These are phyloP conservation scores for Acrocera orbiculus DNA, from an alignment of 2,888 invertebrate genomes.

Conservation along the genomic window DNA sequence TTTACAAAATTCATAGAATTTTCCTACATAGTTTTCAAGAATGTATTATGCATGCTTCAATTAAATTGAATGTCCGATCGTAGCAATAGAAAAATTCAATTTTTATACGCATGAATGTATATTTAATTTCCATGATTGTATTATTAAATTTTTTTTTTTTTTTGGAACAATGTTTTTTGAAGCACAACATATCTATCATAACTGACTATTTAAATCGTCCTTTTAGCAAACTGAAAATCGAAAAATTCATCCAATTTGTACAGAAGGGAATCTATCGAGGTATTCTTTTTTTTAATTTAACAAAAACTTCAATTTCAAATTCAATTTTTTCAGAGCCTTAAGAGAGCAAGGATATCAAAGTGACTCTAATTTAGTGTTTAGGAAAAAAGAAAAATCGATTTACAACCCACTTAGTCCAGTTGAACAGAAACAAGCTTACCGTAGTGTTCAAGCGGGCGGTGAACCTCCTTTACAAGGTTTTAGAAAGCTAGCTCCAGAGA, in stretches of 20 bases:
- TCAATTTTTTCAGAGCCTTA: slow-evolving; percentile 42
- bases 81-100: too few relatives aligned
- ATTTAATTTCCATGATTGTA: too few relatives aligned
- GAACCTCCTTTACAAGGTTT: slow-evolving; percentile 88
- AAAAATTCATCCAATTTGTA: too few relatives aligned
- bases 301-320: slow-evolving; percentile 1
- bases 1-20: too few relatives aligned
- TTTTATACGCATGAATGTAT: too few relatives aligned
- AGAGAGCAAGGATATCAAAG: slow-evolving; percentile 86
- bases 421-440: slow-evolving; percentile 73
- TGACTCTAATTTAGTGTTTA: slow-evolving; percentile 74
- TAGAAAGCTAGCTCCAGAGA: slow-evolving; percentile 74
- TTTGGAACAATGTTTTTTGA: too few relatives aligned
- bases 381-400: slow-evolving; percentile 50
- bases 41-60: too few relatives aligned
- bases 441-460: slow-evolving; percentile 79
- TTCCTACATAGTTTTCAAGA: too few relatives aligned
- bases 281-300: slow-evolving; percentile 20
- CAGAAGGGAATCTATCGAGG: slow-evolving; percentile 70
- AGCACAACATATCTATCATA: too few relatives aligned
- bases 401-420: slow-evolving; percentile 53
- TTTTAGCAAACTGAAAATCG: slow-evolving; percentile 59
- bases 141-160: too few relatives aligned
- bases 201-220: too few relatives aligned
- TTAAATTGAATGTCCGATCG: too few relatives aligned